Conservation (phyloP, 2,888 invertebrate genomes). For the Drosophila aldrichi region DNA sequence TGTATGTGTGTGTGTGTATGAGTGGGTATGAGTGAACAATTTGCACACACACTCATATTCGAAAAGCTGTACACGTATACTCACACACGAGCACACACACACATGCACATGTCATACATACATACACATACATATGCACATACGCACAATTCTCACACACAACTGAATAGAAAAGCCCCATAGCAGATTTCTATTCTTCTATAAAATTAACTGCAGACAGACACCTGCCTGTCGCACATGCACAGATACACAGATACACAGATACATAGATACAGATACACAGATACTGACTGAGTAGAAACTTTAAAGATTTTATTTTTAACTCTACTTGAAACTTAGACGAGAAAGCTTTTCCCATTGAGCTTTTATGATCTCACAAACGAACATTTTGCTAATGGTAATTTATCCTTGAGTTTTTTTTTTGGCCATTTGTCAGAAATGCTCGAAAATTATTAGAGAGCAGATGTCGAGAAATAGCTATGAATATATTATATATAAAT, state of each 20-base stretch:
- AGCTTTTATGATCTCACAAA: constrained; percentile 74
- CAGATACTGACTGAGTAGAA: constrained; percentile 24
- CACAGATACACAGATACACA: constrained; percentile 35
- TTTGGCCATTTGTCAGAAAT: constrained; percentile 51
- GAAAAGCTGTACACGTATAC: constrained; percentile 38
- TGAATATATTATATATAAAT: constrained; percentile 18
- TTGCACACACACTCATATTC: constrained; percentile 50
- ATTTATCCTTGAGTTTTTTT: constrained; percentile 79
- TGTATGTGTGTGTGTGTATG: constrained; percentile 46
- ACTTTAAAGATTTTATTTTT: constrained; percentile 69
- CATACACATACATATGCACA: constrained; percentile 41
- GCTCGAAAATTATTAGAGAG: constrained; percentile 61
- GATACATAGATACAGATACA: constrained; percentile 22
- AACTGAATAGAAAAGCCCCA: constrained; percentile 24
- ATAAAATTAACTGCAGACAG: constrained; percentile 80
- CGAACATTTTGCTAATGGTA: constrained; percentile 48
- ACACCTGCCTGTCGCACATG: constrained; percentile 65
- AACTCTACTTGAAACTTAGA: constrained; percentile 69
- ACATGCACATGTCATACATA: neutral
- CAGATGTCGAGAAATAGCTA: constrained; percentile 36
- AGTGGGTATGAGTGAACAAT: constrained; percentile 37
- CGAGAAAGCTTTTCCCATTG: constrained; percentile 64
- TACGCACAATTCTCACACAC: constrained; percentile 66
- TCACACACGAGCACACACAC: constrained; percentile 35
- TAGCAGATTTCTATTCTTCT: constrained; percentile 52